A percentile compares a stretch with the other conserved stretches of the same genome.
These are phyloP conservation scores for Latrodectus geometricus DNA, from an alignment of 1,140 invertebrate genomes.

Conservation along the genomic window DNA sequence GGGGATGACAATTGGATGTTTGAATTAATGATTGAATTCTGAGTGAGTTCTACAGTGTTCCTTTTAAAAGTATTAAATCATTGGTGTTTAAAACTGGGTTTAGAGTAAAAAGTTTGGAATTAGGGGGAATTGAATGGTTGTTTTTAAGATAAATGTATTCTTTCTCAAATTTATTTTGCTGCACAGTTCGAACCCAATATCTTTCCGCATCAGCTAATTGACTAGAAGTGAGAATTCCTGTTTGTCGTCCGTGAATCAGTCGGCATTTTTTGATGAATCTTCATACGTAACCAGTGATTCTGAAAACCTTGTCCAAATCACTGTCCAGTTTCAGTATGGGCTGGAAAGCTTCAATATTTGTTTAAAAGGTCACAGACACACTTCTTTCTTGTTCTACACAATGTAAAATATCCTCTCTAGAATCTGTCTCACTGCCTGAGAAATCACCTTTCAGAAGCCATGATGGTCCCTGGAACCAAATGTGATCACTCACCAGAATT, in stretches of 20 bases:
- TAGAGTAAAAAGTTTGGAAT: background rate
- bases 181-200: background rate
- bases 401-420: background rate
- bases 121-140: background rate
- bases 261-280: background rate
- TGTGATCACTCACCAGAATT: background rate
- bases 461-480: slow-evolving; percentile 26
- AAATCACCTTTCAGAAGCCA: slow-evolving; percentile 4
- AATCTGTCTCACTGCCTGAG: background rate
- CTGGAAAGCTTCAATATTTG: background rate
- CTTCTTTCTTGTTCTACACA: background rate
- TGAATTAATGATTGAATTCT: background rate
- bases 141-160: slow-evolving; percentile 5
- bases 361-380: background rate
- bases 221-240: background rate
- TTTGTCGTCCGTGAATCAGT: background rate
- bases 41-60: background rate
- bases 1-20: background rate
- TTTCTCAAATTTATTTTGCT: background rate
- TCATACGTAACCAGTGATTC: background rate
- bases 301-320: background rate
- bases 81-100: background rate
- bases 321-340: slow-evolving; percentile 1
- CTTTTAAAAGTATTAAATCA: slow-evolving; percentile 1
- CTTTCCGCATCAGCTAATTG: background rate